Evolutionary conservation across 1,140 invertebrate genomes (phyloP).

Genomic region (Zaprionus davidi): DNA sequence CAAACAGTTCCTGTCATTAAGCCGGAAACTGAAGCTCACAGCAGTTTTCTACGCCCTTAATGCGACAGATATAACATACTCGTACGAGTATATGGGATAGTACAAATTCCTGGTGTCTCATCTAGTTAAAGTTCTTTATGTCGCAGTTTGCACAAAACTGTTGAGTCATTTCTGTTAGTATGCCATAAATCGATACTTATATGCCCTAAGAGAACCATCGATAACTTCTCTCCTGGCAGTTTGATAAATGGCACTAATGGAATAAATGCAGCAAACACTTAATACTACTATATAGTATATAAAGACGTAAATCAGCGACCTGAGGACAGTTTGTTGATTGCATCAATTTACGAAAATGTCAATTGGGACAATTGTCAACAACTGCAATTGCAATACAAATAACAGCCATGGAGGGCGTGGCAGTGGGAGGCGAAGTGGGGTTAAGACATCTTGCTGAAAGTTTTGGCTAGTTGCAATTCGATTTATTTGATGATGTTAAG

Average conservation of each 20-base stretch:
- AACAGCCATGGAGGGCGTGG: not conserved
- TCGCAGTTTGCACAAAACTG: no score
- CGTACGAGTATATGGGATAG: not conserved
- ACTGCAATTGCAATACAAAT: conserved; percentile 9
- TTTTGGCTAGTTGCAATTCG: conserved; percentile 16
- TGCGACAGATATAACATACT: not conserved
- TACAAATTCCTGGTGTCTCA: not conserved
- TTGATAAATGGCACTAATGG: not conserved
- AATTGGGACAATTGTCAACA: conserved; percentile 2
- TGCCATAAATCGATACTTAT: no score
- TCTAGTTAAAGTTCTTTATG: not conserved
- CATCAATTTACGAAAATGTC: conserved; percentile 7
- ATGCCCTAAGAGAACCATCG: not conserved
- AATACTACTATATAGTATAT: not conserved
- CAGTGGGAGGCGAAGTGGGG: not conserved
- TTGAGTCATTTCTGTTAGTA: no score
- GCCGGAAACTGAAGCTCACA: not conserved
- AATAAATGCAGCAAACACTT: not conserved
- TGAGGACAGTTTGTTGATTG: conserved; percentile 2
- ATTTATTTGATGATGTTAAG: conserved; percentile 12
- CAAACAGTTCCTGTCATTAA: conserved; percentile 8
- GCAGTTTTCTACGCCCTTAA: not conserved
- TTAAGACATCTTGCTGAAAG: not conserved
- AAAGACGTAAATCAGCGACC: not conserved
- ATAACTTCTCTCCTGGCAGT: not conserved